These are phyloP conservation scores for Enteromius mattozi DNA, from an alignment of 2,797 vertebrate species.

Conservation along the genomic window DNA sequence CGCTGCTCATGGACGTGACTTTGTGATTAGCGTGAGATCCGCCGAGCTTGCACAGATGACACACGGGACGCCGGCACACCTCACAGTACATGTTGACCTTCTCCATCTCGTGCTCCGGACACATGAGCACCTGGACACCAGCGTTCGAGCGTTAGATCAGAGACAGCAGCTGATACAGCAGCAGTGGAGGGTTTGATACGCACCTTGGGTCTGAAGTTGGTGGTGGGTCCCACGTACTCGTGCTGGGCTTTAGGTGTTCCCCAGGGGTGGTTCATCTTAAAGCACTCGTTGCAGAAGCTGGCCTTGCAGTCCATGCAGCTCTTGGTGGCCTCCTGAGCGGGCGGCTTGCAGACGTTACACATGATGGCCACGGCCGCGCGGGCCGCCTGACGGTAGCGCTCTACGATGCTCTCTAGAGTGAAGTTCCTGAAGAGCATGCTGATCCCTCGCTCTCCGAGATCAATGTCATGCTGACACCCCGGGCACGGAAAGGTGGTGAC, in stretches of 20 bases:
- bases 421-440: conserved; percentile 96
- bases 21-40: conserved; percentile 94
- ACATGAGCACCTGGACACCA: conserved; percentile 89
- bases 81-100: conserved; percentile 99
- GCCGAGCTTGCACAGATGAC: conserved; percentile 95
- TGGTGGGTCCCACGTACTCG: conserved; percentile 95
- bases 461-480: conserved; percentile 92
- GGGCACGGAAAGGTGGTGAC: conserved; percentile 91
- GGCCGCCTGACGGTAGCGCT: conserved; percentile 94
- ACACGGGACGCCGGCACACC: conserved; percentile 92
- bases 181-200: background rate
- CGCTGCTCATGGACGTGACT: conserved; percentile 94
- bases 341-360: conserved; percentile 94
- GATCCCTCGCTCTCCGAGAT: conserved; percentile 96
- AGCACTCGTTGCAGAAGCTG: conserved; percentile 97
- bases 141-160: background rate
- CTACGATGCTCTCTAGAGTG: conserved; percentile 95
- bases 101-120: conserved; percentile 97
- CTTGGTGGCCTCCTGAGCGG: conserved; percentile 93
- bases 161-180: background rate
- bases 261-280: conserved; percentile 97
- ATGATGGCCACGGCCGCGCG: conserved; percentile 92
- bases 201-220: conserved; percentile 95
- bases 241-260: conserved; percentile 95
- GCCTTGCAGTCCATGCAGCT: conserved; percentile 98